Evolutionary conservation across 2,797 vertebrate species (phyloP), one percentile per base, ranked within the genome.

Genomic region (Spinus pinus): DNA sequence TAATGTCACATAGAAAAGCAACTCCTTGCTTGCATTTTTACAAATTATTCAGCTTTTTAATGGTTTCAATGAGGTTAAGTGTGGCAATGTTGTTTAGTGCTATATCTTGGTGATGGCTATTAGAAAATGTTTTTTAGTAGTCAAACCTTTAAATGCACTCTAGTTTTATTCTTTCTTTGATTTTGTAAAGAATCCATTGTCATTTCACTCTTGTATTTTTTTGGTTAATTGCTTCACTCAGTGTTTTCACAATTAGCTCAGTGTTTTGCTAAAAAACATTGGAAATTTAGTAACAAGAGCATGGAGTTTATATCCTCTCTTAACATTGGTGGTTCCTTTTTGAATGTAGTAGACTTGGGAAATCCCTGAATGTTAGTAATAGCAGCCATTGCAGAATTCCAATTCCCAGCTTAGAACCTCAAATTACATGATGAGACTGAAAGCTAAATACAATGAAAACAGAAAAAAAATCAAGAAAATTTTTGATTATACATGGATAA

Each of bases 361-460:
- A 88, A 96, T 61, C 69, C 50, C 33, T 61, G 35, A 53, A 17
- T 33, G 27, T 83, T 57, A 66, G 31, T 66, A 83, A 71, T 31
- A 62, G 49, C 37, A 92, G 69, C 12, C 28, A 28, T 57, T 39
- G 41, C 5, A 69, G 35, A 73, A 87, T 69, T 95, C 60, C 37
- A 71, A 54, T 74, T 94, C 51, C 37, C 42, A 58, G 2, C 46
- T 39, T 83, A 47, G 47, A 93, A 91, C 75, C 57, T 92, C 53
- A 78, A 82, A 65, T 87, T 80, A 49, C 8, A 1, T 13, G 31
- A 62, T 85, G 57, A 85, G 25, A 57, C 53, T 64, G 46, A 87
- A 81, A 78, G 61, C n/a, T 78, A 78, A 94, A 87, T 51, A 61
- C 64, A 65, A 46, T 66, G n/a, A 87, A 92, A 96, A 85, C 28